Conservation (phyloP, 2,888 invertebrate species). For the Holacanthella duospinosa region DNA sequence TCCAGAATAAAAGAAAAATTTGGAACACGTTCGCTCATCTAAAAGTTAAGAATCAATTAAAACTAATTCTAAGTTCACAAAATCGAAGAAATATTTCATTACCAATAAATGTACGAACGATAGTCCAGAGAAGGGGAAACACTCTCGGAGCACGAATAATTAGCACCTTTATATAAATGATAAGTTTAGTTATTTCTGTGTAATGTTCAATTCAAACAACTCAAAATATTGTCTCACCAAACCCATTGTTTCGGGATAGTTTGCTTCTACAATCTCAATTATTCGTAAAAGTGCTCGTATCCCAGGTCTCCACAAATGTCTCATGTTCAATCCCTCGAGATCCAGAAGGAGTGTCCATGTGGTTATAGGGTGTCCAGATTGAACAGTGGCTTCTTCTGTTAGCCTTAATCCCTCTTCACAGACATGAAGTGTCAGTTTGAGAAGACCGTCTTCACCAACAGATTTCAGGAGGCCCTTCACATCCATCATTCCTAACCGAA, state of each 20-base stretch:
- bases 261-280: slow-evolving; percentile 78
- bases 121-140: slow-evolving; percentile 90
- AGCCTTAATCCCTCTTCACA: slow-evolving; percentile 83
- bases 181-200: too few species aligned
- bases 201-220: too few species aligned
- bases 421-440: slow-evolving; percentile 61
- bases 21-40: slow-evolving; percentile 86
- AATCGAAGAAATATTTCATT: slow-evolving; percentile 13
- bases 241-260: slow-evolving; percentile 86
- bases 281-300: slow-evolving; percentile 56
- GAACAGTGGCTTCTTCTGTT: slow-evolving; percentile 72
- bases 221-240: too few species aligned
- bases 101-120: slow-evolving; percentile 88
- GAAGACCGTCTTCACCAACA: slow-evolving; percentile 77
- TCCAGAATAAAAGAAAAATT: slow-evolving; percentile 83
- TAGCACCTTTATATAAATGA: too few species aligned
- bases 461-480: slow-evolving; percentile 88
- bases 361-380: slow-evolving; percentile 66
- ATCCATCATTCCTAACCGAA: slow-evolving; percentile 86
- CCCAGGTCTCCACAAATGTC: slow-evolving; percentile 89
- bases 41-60: slow-evolving; percentile 32
- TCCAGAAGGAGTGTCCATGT: slow-evolving; percentile 85
- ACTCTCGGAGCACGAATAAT: slow-evolving; percentile 85
- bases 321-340: slow-evolving; percentile 86
- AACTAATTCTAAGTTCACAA: background rate